These are phyloP conservation scores for Sander lucioperca DNA, from an alignment of 2,113 vertebrate species.

Conservation along the genomic window DNA sequence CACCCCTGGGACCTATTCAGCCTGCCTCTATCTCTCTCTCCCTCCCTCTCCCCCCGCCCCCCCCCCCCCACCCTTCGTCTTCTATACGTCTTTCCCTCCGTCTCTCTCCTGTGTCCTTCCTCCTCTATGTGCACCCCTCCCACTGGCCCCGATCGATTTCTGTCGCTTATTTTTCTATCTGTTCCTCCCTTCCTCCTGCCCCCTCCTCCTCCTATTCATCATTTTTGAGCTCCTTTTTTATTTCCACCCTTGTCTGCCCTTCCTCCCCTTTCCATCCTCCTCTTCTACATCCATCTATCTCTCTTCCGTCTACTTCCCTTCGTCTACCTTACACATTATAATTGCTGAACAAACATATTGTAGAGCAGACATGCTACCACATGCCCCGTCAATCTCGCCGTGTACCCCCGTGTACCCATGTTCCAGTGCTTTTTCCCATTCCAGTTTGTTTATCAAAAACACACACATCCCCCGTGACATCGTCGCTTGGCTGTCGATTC, in stretches of 20 bases:
- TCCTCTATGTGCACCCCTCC: conserved; percentile 17
- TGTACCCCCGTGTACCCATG: not conserved
- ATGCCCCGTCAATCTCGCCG: conserved; percentile 21
- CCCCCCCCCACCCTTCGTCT: conserved; percentile 41
- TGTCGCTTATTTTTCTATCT: conserved; percentile 50
- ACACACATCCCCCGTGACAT: not conserved
- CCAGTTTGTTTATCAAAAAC: conserved; percentile 36
- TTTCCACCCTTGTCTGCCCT: conserved; percentile 1
- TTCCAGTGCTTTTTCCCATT: not conserved
- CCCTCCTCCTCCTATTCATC: conserved; percentile 14
- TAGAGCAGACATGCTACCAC: conserved; percentile 51
- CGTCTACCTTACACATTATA: not conserved
- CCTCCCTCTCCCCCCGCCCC: conserved; percentile 16
- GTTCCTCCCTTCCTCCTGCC: not conserved
- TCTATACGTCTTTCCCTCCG: conserved; percentile 40
- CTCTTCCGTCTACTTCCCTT: too few species aligned
- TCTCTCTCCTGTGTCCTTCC: conserved; percentile 20
- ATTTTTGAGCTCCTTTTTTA: conserved; percentile 24
- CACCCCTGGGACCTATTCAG: conserved; percentile 66
- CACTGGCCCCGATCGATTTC: conserved; percentile 60
- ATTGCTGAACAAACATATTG: conserved; percentile 25
- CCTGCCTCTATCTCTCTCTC: conserved; percentile 29
- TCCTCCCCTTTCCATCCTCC: not conserved
- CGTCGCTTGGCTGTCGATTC: conserved; percentile 26
- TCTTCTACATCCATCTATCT: conserved; percentile 15